A percentile compares a stretch with the other conserved stretches of the same genome.
Evolutionary conservation across 2,113 vertebrate species (phyloP).

Genomic region (Polypterus bichir): DNA sequence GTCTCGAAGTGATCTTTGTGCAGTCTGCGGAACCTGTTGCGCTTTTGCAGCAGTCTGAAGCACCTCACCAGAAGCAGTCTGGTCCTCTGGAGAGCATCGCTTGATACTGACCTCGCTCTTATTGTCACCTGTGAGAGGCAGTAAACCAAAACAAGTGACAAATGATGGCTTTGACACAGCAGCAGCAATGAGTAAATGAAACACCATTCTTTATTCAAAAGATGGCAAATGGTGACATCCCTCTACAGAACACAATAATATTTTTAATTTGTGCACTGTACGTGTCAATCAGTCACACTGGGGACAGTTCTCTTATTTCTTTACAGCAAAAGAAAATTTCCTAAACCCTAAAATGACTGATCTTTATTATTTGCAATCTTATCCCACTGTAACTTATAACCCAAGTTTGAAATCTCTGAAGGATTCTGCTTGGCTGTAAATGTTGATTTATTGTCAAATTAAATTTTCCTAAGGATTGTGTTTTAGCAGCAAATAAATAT

Average conservation of each 20-base stretch:
- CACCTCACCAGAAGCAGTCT: slow-evolving; percentile 24
- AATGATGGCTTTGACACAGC: slow-evolving; percentile 4
- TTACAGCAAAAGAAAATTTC: too few species aligned
- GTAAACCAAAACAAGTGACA: background rate
- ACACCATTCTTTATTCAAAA: background rate
- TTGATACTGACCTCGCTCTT: slow-evolving; percentile 12
- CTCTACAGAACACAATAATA: background rate
- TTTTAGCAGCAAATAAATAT: too few species aligned
- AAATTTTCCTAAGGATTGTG: too few species aligned
- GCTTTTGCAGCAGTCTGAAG: slow-evolving; percentile 4
- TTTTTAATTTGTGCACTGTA: background rate
- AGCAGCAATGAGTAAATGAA: background rate
- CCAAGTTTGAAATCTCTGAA: too few species aligned
- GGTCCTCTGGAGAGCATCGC: slow-evolving; percentile 19
- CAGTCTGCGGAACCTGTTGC: slow-evolving; percentile 35
- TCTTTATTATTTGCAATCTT: too few species aligned
- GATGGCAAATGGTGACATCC: too few species aligned
- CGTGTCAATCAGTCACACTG: too few species aligned
- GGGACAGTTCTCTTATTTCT: too few species aligned
- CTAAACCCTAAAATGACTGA: too few species aligned
- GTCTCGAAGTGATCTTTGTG: slow-evolving; percentile 37
- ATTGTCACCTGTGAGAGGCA: slow-evolving; percentile 16
- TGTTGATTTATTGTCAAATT: too few species aligned
- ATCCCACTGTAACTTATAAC: too few species aligned
- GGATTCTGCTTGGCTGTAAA: too few species aligned